phyloP scores from a whole-genome alignment of 2,797 vertebrate species.

The Coreius guichenoti region DNA sequence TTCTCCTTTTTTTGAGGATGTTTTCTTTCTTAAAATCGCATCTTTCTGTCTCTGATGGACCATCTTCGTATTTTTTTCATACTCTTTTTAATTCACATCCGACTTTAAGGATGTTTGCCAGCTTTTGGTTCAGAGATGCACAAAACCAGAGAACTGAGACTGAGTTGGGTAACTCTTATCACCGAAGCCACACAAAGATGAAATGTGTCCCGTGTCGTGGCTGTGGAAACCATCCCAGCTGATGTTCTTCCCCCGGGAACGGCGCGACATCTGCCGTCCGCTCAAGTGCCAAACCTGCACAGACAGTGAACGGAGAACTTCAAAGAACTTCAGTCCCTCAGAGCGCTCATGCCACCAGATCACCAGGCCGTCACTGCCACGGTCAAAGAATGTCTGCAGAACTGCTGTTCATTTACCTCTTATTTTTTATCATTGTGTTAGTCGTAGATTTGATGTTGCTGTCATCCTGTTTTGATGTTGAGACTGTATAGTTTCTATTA shows the following conservation, averaged over 20 bases:
- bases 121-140: background rate
- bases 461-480: background rate
- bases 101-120: background rate
- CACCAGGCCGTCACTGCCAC: background rate
- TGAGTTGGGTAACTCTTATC: background rate
- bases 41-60: background rate
- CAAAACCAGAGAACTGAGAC: slow-evolving; percentile 6
- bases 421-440: slow-evolving; percentile 19
- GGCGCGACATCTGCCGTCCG: background rate
- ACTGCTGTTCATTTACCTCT: slow-evolving; percentile 37
- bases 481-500: background rate
- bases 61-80: background rate
- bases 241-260: background rate
- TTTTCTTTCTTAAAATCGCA: background rate
- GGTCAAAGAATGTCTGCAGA: slow-evolving; percentile 50
- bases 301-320: background rate
- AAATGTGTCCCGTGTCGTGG: background rate
- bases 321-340: slow-evolving; percentile 15
- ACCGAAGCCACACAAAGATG: background rate
- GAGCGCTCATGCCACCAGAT: background rate
- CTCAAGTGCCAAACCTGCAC: background rate
- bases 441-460: background rate
- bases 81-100: background rate
- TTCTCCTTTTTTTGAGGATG: background rate
- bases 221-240: background rate